Base-by-base conservation (phyloP, 2,797 vertebrate species). In the Percopsis omiscomaycus region DNA sequence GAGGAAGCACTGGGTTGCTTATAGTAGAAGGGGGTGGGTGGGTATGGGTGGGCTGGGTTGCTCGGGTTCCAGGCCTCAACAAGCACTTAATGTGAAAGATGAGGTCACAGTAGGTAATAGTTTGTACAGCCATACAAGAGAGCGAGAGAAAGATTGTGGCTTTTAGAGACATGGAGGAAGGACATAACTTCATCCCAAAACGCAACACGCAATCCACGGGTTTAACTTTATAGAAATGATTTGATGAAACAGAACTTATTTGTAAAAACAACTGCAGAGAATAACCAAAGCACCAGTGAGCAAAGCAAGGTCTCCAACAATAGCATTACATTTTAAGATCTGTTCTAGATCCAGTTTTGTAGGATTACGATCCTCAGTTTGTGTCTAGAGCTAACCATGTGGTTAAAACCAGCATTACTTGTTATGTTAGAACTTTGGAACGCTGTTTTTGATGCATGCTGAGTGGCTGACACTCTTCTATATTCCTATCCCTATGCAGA, bases 11-110 rank as follows among this genome's bases (percentile, higher is more conserved):
- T 27, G 53, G 16, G 52, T 14, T 62, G 16, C 62, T 69, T 56
- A 47, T 55, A 45, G 28, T 29, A 16, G 27, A 53, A 28, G 50
- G 13, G 53, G 37, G 2, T 49, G 14, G 22, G 42, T 27, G 37
- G n/a, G 37, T 28, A 50, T 42, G 49, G 15, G 30, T n/a, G 49
- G 15, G 61, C 1, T 0, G 12, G 22, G 6, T 16, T 16, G 46
- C 2, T 12, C 15, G 50, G 49, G 49, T 4, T 13, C 28, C 48
- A 30, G 49, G 60, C 32, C 46, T 55, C 61, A 28, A 55, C 27
- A 11, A 53, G 50, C 53, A 64, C 45, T 46, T 64, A 15, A 55
- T 30, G 44, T 64, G 44, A 53, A 64, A 53, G 13, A 63, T 45
- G 37, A 45, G 11, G 6, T 55, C 11, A 15, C 3, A 15, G 48